phyloP scores from a whole-genome alignment of 2,888 invertebrate genomes.

The Oligia strigilis region DNA sequence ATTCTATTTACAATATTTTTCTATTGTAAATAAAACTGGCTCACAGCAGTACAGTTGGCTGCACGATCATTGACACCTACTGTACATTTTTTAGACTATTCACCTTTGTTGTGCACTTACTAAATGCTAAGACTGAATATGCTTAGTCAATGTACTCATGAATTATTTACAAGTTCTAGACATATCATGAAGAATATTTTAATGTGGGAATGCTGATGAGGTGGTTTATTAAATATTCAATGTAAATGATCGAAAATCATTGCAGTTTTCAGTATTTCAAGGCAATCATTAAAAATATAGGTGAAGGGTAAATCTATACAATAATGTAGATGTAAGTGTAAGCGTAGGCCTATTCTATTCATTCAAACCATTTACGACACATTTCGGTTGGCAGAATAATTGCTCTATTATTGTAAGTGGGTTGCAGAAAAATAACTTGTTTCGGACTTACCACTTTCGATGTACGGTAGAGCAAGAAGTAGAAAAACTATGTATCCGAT shows the following conservation, averaged over 20 bases:
- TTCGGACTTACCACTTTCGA: slow-evolving; percentile 92
- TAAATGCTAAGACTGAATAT: slow-evolving; percentile 10
- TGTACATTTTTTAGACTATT: slow-evolving; percentile 27
- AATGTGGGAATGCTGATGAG: slow-evolving; percentile 33
- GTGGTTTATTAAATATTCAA: slow-evolving; percentile 22
- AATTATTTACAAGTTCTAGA: slow-evolving; percentile 40
- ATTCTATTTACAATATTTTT: slow-evolving; percentile 14
- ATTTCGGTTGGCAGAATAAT: slow-evolving; percentile 63
- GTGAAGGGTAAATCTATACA: slow-evolving; percentile 52
- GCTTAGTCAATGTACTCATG: slow-evolving; percentile 17
- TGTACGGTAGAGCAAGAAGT: slow-evolving; percentile 92
- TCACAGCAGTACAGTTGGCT: slow-evolving; percentile 27
- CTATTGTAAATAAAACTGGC: slow-evolving; percentile 34
- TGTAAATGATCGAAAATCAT: slow-evolving; percentile 38
- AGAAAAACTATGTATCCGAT: slow-evolving; percentile 92
- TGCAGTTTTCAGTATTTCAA: slow-evolving; percentile 43
- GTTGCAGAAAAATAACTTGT: slow-evolving; percentile 54
- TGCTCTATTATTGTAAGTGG: slow-evolving; percentile 61
- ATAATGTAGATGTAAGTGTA: slow-evolving; percentile 10
- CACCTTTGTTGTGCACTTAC: slow-evolving; percentile 41
- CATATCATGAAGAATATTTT: slow-evolving; percentile 8
- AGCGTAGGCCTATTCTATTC: slow-evolving; percentile 32
- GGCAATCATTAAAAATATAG: slow-evolving; percentile 46
- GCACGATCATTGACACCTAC: slow-evolving; percentile 58
- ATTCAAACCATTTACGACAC: slow-evolving; percentile 53